phyloP scores from a whole-genome alignment of 2,888 invertebrate species.

The Vesta saturnalis region DNA sequence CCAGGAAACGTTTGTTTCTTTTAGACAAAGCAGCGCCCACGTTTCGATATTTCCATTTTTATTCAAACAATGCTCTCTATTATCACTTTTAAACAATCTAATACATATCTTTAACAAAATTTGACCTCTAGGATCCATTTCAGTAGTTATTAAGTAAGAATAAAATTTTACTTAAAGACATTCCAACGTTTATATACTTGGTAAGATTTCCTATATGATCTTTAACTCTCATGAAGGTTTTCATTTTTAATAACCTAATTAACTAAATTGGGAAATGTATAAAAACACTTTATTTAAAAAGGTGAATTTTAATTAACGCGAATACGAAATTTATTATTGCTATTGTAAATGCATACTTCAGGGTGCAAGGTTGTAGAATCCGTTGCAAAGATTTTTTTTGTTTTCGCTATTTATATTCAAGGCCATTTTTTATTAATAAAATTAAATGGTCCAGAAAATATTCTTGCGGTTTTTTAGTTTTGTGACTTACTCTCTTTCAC shows the following conservation, averaged over 20 bases:
- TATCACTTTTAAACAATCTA: no score
- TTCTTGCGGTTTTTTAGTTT: no score
- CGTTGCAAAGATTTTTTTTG: no score
- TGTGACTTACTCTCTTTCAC: no score
- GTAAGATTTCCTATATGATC: constrained; percentile 9
- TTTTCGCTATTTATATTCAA: no score
- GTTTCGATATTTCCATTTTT: no score
- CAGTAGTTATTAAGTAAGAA: neutral
- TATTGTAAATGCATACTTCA: no score
- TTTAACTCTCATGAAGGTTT: constrained; percentile 10
- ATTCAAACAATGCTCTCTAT: no score
- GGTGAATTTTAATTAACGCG: constrained; percentile 1
- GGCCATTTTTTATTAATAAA: no score
- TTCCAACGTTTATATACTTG: neutral
- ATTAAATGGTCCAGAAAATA: no score
- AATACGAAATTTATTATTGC: no score
- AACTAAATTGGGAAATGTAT: neutral
- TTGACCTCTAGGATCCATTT: neutral
- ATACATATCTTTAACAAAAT: neutral
- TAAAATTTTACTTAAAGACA: neutral
- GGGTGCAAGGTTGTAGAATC: no score
- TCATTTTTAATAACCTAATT: constrained; percentile 1
- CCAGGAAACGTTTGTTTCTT: neutral
- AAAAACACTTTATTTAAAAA: constrained; percentile 1
- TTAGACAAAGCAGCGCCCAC: neutral